Base-by-base conservation (phyloP, 2,113 vertebrate species). In the Plecturocebus donacophilus region DNA sequence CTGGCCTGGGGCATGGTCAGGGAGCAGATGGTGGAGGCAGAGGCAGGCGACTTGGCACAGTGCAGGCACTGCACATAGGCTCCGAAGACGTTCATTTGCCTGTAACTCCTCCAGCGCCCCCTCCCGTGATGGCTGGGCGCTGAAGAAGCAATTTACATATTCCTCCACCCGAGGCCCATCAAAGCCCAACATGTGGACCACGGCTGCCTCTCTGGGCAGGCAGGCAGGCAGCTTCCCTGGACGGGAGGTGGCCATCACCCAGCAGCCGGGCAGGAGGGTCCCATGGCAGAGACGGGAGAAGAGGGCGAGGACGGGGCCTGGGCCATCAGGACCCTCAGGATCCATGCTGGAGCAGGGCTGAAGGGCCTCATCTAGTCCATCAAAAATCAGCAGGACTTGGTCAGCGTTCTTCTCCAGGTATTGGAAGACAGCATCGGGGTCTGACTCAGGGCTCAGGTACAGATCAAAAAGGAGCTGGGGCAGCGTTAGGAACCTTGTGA, bases 321-420 rank as follows among this genome's bases (percentile, higher is more conserved):
- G 95, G 14, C n/a, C 73, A 21, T 82, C 40, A 0, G 87, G 13
- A 6, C 5, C 47, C 0, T 0, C 0, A 0, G 54, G 3, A 17
- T 86, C 70, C 56, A 16, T 35, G 76, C 71, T 21, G 32, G 91
- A 68, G 35, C 40, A 19, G 14, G 61, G 27, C 2, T 66, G 9
- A 8, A 97, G 10, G 96, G 99, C 99, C 97, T 99, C 99, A 71
- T 99, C 99, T 81, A 99, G 99, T 6, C 99, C 99, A 25, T 99
- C 99, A 38, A 99, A 99, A 94, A 99, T 99, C 86, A 99, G 98
- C 83, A 99, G 98, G 4, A 98, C 98, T 7, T 83, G 96, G 5
- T 82, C 93, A 10, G 99, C 99, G 4, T 99, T 99, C 58, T 99
- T 95, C 61, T 99, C 58, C n/a, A 99, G 98, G 94, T 98, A 99